A percentile compares a stretch with the other conserved stretches of the same genome.
These are phyloP conservation scores for Apoderus coryli DNA, from an alignment of 2,888 invertebrate genomes.

Conservation along the genomic window DNA sequence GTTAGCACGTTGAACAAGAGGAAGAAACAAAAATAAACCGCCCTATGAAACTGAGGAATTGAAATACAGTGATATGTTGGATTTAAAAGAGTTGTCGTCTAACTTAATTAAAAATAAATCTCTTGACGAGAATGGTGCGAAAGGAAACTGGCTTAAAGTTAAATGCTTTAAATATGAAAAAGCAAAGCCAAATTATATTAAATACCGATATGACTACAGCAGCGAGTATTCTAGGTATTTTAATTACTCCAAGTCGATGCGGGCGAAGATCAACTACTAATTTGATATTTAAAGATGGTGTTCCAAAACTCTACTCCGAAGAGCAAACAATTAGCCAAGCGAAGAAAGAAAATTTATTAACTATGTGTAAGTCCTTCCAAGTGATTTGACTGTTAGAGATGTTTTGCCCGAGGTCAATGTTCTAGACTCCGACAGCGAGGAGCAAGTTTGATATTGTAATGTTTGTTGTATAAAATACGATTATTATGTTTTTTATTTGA, in stretches of 20 bases:
- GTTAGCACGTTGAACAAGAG: conserved; percentile 2
- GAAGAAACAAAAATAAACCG: neutral
- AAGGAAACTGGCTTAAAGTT: conserved; percentile 2
- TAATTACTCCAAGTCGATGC: conserved; percentile 6
- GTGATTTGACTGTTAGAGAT: neutral
- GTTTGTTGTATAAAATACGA: too few species aligned
- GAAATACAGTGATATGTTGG: conserved; percentile 1
- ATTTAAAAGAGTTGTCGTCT: conserved; percentile 2
- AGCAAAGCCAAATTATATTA: conserved; percentile 6
- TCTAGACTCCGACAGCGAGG: too few species aligned
- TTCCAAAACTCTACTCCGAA: conserved; percentile 4
- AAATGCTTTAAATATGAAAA: conserved; percentile 4
- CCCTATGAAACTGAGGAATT: conserved; percentile 4
- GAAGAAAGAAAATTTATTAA: conserved; percentile 5
- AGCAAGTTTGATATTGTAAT: too few species aligned
- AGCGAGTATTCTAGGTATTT: conserved; percentile 5
- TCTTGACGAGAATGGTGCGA: neutral
- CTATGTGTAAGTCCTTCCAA: too few species aligned
- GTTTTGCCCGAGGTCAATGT: neutral
- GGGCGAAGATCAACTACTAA: conserved; percentile 4
- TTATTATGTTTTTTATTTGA: too few species aligned
- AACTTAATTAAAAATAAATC: conserved; percentile 5
- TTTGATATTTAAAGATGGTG: conserved; percentile 1
- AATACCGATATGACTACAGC: conserved; percentile 6
- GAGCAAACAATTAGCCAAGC: conserved; percentile 3